Conservation (phyloP, 2,888 invertebrate genomes). For the Synanthedon tipuliformis region DNA sequence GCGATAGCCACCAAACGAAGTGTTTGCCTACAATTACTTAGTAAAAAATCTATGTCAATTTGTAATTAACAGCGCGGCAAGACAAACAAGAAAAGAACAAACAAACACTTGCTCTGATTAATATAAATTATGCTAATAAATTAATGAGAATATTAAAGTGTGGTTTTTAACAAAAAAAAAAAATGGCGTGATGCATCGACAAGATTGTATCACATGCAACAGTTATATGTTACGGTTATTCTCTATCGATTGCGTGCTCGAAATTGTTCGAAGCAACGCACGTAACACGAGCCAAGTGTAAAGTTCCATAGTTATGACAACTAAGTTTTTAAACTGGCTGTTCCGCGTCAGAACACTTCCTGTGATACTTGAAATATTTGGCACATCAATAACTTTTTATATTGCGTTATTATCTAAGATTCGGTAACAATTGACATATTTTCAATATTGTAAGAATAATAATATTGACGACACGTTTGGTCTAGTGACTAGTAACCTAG, state of each 20-base stretch:
- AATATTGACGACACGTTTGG: too few species aligned
- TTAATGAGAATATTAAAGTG: background rate
- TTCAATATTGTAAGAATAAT: too few species aligned
- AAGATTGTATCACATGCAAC: slow-evolving; percentile 29
- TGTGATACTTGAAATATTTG: background rate
- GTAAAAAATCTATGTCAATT: too few species aligned
- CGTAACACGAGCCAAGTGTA: slow-evolving; percentile 12
- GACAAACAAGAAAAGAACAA: background rate
- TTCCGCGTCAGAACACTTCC: background rate
- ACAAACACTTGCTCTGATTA: background rate
- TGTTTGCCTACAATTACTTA: too few species aligned
- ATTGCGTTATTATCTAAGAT: too few species aligned
- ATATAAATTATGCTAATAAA: background rate
- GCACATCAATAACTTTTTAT: too few species aligned
- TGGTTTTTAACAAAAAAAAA: slow-evolving; percentile 8
- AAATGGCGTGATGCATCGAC: slow-evolving; percentile 26
- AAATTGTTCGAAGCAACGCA: slow-evolving; percentile 26
- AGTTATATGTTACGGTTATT: slow-evolving; percentile 47
- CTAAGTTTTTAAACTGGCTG: background rate
- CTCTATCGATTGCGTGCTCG: slow-evolving; percentile 31
- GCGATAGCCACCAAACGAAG: too few species aligned
- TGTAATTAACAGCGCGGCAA: too few species aligned
- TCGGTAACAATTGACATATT: too few species aligned
- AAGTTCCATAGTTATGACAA: background rate
- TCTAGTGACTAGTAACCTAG: too few species aligned